phyloP scores from a whole-genome alignment of 37 sponge, comb jelly and placozoan species.

The Mnemiopsis leidyi region DNA sequence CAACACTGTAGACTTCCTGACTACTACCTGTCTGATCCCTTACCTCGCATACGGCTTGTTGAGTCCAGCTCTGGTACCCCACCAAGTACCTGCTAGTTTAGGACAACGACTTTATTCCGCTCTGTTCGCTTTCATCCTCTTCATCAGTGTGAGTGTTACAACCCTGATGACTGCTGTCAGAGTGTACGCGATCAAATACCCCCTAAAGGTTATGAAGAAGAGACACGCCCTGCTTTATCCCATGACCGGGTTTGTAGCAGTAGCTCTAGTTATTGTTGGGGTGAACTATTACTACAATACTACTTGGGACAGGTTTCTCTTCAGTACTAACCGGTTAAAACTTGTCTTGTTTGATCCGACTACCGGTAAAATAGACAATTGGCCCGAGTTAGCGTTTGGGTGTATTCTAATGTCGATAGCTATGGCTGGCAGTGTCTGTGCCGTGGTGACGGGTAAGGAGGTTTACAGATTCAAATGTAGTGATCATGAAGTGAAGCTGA shows the following conservation, averaged over 20 bases:
- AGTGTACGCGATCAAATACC: slow-evolving; percentile 19
- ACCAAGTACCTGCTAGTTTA: not conserved
- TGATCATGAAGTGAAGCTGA: not conserved
- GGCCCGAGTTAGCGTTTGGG: slow-evolving; percentile 7
- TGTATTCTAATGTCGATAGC: not conserved
- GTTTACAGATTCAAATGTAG: not conserved
- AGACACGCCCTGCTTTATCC: not conserved
- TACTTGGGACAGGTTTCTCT: not conserved
- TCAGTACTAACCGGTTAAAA: slow-evolving; percentile 24
- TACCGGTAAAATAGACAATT: not conserved
- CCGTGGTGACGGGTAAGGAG: not conserved
- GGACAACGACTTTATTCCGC: not conserved
- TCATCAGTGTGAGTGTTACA: slow-evolving; percentile 5
- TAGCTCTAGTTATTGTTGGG: not conserved
- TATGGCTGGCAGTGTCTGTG: not conserved
- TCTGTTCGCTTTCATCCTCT: not conserved
- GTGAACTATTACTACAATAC: not conserved
- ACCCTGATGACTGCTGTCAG: slow-evolving; percentile 8
- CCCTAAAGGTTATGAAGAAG: not conserved
- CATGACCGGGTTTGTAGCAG: not conserved
- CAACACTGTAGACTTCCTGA: slow-evolving; percentile 15
- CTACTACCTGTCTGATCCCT: not conserved
- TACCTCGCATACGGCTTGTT: not conserved
- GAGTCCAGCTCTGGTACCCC: not conserved
- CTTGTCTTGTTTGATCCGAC: not conserved